Evolutionary conservation across 2,888 invertebrate genomes (phyloP).

Genomic region (Brenthis daphne): DNA sequence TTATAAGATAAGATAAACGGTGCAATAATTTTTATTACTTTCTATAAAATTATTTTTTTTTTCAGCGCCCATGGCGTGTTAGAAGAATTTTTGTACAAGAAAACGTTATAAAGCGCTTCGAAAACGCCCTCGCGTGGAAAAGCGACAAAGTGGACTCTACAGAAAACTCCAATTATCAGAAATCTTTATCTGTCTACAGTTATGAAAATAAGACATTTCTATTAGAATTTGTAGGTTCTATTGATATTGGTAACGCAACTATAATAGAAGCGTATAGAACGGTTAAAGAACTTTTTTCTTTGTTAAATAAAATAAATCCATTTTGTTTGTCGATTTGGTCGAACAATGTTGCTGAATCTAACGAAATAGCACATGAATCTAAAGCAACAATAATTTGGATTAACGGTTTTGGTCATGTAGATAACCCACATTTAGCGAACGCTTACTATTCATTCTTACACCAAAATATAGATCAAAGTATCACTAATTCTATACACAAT

Average conservation of each 20-base stretch:
- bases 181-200: conserved; percentile 34
- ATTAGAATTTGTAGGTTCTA: conserved; percentile 38
- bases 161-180: conserved; percentile 21
- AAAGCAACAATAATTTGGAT: conserved; percentile 52
- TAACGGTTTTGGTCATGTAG: conserved; percentile 53
- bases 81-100: conserved; percentile 58
- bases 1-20: no score
- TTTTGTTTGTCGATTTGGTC: conserved; percentile 58
- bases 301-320: conserved; percentile 43
- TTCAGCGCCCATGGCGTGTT: conserved; percentile 56
- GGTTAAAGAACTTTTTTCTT: conserved; percentile 53
- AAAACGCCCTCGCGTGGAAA: conserved; percentile 49
- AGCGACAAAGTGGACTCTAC: conserved; percentile 22
- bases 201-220: conserved; percentile 39
- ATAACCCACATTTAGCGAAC: conserved; percentile 46
- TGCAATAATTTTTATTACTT: no score
- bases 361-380: conserved; percentile 52
- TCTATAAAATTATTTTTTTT: conserved; percentile 16
- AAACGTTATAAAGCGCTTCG: conserved; percentile 51
- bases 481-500: neutral
- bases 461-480: neutral
- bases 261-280: conserved; percentile 59
- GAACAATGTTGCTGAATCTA: conserved; percentile 51
- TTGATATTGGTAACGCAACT: conserved; percentile 34
- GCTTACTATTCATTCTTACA: conserved; percentile 33